phyloP scores from a whole-genome alignment of 1,140 invertebrate species.

The Zaprionus lachaisei region DNA sequence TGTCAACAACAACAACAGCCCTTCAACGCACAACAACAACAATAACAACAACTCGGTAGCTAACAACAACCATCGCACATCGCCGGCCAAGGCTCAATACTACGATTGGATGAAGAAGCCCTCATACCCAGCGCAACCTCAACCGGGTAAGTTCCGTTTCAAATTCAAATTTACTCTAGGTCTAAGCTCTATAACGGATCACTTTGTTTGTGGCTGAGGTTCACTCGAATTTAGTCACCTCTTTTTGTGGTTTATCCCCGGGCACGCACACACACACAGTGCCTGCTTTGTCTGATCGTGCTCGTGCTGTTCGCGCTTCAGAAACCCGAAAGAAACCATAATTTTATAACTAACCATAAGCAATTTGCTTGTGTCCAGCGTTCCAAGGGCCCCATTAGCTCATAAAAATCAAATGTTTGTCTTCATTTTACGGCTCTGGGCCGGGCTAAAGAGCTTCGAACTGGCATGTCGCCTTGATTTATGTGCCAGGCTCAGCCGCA shows the following conservation, averaged over 20 bases:
- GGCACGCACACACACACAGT: constrained; percentile 29
- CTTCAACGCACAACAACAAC: constrained; percentile 76
- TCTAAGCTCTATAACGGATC: background rate
- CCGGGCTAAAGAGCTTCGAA: background rate
- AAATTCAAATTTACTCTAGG: background rate
- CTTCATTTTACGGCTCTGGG: constrained; percentile 62
- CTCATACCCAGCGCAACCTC: constrained; percentile 91
- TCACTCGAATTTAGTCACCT: constrained; percentile 45
- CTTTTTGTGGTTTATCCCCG: constrained; percentile 56
- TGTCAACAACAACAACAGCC: constrained; percentile 71
- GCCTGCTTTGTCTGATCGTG: constrained; percentile 52
- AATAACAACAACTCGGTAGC: constrained; percentile 69
- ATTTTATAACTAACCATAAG: constrained; percentile 57
- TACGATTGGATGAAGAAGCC: constrained; percentile 96
- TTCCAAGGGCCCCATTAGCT: constrained; percentile 68
- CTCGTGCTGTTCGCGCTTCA: constrained; percentile 76
- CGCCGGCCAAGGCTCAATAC: constrained; percentile 90
- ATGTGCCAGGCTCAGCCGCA: constrained; percentile 44
- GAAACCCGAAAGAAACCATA: constrained; percentile 27
- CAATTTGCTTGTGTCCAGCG: constrained; percentile 56
- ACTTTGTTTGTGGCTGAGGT: constrained; percentile 16
- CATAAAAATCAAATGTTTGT: constrained; percentile 82
- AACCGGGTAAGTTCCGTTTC: constrained; percentile 89
- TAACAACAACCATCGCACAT: constrained; percentile 84
- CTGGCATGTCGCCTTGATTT: constrained; percentile 65